Evolutionary conservation across 2,797 vertebrate genomes (phyloP).

Genomic region (Ambastaia sidthimunki): DNA sequence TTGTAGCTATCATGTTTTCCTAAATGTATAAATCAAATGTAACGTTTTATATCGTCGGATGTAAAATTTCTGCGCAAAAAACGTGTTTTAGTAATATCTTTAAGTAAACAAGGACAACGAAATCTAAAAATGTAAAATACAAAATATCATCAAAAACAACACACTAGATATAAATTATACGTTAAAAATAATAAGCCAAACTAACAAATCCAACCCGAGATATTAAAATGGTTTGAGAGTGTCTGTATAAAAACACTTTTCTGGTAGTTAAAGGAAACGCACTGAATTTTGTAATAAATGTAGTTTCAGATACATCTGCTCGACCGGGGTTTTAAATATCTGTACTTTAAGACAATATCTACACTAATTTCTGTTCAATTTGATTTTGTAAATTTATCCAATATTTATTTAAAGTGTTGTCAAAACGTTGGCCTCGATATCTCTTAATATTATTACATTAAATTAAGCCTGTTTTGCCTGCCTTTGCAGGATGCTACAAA

Average conservation of each 20-base stretch:
- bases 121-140: not conserved
- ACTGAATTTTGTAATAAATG: constrained; percentile 67
- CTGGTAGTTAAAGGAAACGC: constrained; percentile 50
- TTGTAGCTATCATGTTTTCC: constrained; percentile 85
- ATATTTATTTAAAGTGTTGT: not conserved
- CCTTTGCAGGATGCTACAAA: not conserved
- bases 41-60: constrained; percentile 11
- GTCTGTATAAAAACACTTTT: no score
- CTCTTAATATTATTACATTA: not conserved
- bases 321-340: not conserved
- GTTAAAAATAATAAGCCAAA: not conserved
- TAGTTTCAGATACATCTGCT: not conserved
- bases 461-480: no score
- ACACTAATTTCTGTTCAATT: not conserved
- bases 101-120: not conserved
- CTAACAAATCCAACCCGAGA: not conserved
- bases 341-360: not conserved
- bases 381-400: not conserved
- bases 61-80: not conserved
- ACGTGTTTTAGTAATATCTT: not conserved
- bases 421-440: constrained; percentile 3
- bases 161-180: not conserved
- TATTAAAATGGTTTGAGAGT: not conserved
- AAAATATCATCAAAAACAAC: not conserved
- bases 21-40: constrained; percentile 68